phyloP scores from a whole-genome alignment of 2,113 vertebrate species.

The Pheucticus melanocephalus region DNA sequence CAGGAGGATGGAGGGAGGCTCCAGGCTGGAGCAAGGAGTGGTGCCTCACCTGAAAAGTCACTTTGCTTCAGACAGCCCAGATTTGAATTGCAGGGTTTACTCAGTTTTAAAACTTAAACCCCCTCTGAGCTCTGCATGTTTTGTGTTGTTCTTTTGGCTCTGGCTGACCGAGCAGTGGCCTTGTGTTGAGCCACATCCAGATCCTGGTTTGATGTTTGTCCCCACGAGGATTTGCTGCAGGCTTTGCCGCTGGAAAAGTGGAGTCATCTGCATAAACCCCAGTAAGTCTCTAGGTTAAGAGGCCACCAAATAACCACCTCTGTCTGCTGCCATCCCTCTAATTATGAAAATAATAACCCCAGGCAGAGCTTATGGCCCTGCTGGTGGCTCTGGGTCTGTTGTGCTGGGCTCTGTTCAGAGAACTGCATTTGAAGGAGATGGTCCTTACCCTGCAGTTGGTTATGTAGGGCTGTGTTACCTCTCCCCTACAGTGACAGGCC shows the following conservation, averaged over 20 bases:
- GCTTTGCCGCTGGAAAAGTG: slow-evolving; percentile 2
- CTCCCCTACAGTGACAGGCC: neutral
- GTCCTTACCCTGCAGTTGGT: neutral
- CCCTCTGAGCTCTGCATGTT: slow-evolving; percentile 7
- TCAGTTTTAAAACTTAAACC: neutral
- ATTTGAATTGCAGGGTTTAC: slow-evolving; percentile 6
- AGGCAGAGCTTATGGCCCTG: neutral
- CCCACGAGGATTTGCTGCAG: slow-evolving; percentile 53
- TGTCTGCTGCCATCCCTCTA: neutral
- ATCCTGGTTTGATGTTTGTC: slow-evolving; percentile 55
- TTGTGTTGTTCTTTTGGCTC: slow-evolving; percentile 39
- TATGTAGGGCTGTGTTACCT: neutral
- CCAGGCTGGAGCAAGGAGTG: neutral
- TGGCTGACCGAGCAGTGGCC: neutral
- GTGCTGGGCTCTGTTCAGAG: neutral
- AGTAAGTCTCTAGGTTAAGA: neutral
- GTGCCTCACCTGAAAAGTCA: neutral
- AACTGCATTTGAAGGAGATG: neutral
- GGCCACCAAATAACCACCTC: neutral
- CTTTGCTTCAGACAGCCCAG: neutral
- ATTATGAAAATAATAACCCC: neutral
- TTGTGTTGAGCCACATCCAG: slow-evolving; percentile 29
- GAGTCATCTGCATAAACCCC: slow-evolving; percentile 2
- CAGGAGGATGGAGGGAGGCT: neutral
- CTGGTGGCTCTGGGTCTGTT: neutral